phyloP scores from a whole-genome alignment of 2,888 invertebrate genomes.

The Nemoura dubitans region DNA sequence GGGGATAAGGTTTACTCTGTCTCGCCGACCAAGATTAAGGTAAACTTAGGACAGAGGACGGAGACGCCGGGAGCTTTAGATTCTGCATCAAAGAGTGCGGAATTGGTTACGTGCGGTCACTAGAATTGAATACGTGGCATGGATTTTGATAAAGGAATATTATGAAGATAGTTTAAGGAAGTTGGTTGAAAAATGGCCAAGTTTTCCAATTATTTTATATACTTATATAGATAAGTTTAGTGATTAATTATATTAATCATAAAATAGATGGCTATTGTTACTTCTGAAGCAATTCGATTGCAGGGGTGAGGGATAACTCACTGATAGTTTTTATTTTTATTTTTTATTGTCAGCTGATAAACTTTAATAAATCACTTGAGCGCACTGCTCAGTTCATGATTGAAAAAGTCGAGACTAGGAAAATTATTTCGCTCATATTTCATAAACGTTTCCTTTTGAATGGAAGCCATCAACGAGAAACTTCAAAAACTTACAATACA shows the following conservation, averaged over 20 bases:
- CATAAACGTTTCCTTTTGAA: background rate
- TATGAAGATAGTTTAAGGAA: too few relatives aligned
- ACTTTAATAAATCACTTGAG: background rate
- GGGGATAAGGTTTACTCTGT: background rate
- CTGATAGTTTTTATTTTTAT: too few relatives aligned
- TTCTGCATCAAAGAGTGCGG: background rate
- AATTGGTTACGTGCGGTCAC: background rate
- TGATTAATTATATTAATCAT: too few relatives aligned
- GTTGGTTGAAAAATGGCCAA: too few relatives aligned
- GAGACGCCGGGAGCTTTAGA: background rate
- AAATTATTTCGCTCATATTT: background rate
- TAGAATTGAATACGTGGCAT: background rate
- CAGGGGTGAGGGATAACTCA: too few relatives aligned
- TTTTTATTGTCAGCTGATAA: background rate
- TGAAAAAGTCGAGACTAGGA: background rate
- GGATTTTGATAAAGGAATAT: background rate
- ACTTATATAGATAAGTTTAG: too few relatives aligned
- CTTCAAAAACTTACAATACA: background rate
- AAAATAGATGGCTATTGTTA: too few relatives aligned
- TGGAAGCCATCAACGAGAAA: background rate
- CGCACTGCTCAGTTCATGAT: background rate
- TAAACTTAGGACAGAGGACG: background rate
- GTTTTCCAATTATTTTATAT: too few relatives aligned
- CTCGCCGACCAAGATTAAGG: background rate
- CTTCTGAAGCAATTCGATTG: too few relatives aligned